Evolutionary conservation across 2,113 vertebrate genomes (phyloP).

Genomic region (Mirounga angustirostris): DNA sequence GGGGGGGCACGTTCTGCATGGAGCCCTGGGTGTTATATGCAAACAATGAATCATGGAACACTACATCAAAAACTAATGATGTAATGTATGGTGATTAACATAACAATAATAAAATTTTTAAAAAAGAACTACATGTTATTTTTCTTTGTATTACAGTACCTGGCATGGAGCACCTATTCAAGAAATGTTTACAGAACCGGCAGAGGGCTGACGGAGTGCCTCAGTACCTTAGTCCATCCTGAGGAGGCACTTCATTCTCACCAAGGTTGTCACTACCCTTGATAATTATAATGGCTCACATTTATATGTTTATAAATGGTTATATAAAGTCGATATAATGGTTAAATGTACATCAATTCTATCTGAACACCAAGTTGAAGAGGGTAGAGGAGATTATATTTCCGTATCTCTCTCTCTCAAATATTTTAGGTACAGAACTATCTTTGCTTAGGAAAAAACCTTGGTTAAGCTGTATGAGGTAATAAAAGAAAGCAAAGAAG

Average conservation of each 20-base stretch:
- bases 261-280: not conserved
- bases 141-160: not conserved
- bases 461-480: not conserved
- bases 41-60: too few relatives aligned
- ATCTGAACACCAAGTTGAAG: not conserved
- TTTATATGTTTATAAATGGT: not conserved
- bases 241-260: not conserved
- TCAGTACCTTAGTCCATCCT: too few relatives aligned
- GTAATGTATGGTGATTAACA: too few relatives aligned
- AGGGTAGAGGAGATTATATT: not conserved
- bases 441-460: not conserved
- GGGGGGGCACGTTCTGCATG: too few relatives aligned
- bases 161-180: not conserved
- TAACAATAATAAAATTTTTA: too few relatives aligned
- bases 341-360: not conserved
- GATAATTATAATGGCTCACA: not conserved
- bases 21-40: too few relatives aligned
- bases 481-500: not conserved
- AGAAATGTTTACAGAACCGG: not conserved
- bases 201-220: not conserved
- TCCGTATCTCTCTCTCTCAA: not conserved
- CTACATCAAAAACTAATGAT: too few relatives aligned
- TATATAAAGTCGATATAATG: not conserved
- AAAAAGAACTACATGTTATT: too few relatives aligned
- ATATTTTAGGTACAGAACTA: conserved; percentile 28